Base-by-base conservation (phyloP, 2,113 vertebrate genomes). In the Leptobrachium leishanense region DNA sequence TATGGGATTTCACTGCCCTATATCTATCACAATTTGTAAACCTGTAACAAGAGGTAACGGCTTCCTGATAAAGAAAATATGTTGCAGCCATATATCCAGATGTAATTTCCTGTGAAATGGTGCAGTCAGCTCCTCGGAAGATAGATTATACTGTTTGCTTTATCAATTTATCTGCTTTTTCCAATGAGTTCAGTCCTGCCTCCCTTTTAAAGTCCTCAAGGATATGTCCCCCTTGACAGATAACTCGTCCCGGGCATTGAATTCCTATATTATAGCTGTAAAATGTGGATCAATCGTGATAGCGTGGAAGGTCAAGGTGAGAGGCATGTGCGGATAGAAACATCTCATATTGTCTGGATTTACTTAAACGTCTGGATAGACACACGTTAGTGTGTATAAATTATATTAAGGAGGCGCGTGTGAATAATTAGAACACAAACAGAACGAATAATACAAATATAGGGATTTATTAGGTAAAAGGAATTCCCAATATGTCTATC, bases 211-310 rank as follows among this genome's bases (percentile, higher is more conserved):
- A n/a, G 41, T 12, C 41, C 75, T 69, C 20, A 40, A 13, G 20
- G 40, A 59, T 69, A 69, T 39, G 63, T 57, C 74, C 66, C 40
- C 11, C 7, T 69, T 62, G 75, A 59, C 66, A 12, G 65, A 77
- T 43, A 46, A n/a, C 68, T 69, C 20, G 8, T 15, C 54, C 53
- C 53, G 44, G 15, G 40, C 75, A 77, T 77, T 77, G 75, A 77
- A 69, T 77, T 77, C 75, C 75, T 39, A 77, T 77, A 69, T 69
- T 77, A 77, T 39, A 43, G 44, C 44, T 12, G 55, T 77, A 77
- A 69, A 57, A 69, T 69, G 54, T 15, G 68, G 75, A 77, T 69
- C 53, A 59, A 77, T 77, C 54, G 40, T 69, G 54, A 69, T 46
- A 69, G 59, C 55, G 59, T 59, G 50, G 44, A n/a, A 10, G 40